Conservation (phyloP, 2,888 invertebrate species). For the Protodeltote pygarga region DNA sequence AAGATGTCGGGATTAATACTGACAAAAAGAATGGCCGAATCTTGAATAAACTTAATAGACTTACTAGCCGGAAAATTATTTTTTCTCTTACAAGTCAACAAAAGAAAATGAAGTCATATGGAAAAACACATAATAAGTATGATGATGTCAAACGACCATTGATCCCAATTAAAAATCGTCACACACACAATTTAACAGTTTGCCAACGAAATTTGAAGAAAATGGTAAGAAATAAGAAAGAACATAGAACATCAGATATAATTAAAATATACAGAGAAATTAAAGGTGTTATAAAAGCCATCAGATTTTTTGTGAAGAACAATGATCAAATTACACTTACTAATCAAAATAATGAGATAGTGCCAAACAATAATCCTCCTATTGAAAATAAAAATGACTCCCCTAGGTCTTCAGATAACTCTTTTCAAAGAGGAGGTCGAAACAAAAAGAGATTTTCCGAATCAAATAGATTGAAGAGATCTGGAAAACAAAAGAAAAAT, state of each 20-base stretch:
- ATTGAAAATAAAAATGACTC: slow-evolving; percentile 7
- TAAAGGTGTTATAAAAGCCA: slow-evolving; percentile 14
- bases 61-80: slow-evolving; percentile 14
- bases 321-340: slow-evolving; percentile 1
- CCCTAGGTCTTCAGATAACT: slow-evolving; percentile 14
- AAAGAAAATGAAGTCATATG: background rate
- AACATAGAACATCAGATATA: slow-evolving; percentile 3
- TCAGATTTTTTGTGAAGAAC: slow-evolving; percentile 4
- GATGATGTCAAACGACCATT: slow-evolving; percentile 1
- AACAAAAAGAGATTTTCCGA: slow-evolving; percentile 14
- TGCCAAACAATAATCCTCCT: slow-evolving; percentile 3
- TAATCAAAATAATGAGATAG: slow-evolving; percentile 9
- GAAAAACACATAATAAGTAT: background rate
- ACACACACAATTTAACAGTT: slow-evolving; percentile 1
- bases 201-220: slow-evolving; percentile 19
- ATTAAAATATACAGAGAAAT: slow-evolving; percentile 7
- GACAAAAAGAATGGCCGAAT: slow-evolving; percentile 12
- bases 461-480: slow-evolving; percentile 11
- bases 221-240: slow-evolving; percentile 7
- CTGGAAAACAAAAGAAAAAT: slow-evolving; percentile 16
- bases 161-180: background rate
- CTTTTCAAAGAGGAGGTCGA: slow-evolving; percentile 5
- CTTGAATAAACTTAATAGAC: slow-evolving; percentile 12
- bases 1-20: slow-evolving; percentile 30
- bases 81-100: background rate